Conservation (phyloP, 2,797 vertebrate genomes). For the Lutjanus campechanus region DNA sequence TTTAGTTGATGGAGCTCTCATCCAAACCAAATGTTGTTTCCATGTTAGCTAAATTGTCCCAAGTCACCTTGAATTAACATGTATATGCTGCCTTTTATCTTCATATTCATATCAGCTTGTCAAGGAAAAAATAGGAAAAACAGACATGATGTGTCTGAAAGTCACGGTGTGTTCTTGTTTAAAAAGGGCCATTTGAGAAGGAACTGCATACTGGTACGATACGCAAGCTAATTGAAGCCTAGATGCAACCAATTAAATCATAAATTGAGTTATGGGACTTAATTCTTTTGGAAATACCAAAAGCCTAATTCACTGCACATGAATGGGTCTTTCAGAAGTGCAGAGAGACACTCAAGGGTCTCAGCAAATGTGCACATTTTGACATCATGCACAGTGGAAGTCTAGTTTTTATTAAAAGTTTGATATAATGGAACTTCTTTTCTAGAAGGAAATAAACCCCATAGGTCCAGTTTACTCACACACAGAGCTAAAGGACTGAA, state of each 20-base stretch:
- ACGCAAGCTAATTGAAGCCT: constrained; percentile 72
- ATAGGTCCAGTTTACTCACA: background rate
- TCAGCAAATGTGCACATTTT: constrained; percentile 29
- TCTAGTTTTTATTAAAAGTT: background rate
- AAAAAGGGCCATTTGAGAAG: constrained; percentile 30
- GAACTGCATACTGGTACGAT: constrained; percentile 13
- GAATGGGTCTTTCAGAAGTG: constrained; percentile 66
- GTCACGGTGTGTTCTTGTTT: constrained; percentile 38
- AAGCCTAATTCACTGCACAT: constrained; percentile 75
- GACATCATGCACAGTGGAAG: background rate
- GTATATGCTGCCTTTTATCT: constrained; percentile 18
- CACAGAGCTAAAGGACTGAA: background rate
- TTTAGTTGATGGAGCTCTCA: constrained; percentile 16
- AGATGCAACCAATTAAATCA: constrained; percentile 81
- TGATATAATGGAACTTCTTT: background rate
- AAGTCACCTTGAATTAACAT: constrained; percentile 39
- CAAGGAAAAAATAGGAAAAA: constrained; percentile 8
- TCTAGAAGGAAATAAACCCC: background rate
- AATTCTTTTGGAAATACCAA: constrained; percentile 73
- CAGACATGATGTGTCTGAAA: constrained; percentile 15
- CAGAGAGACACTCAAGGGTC: constrained; percentile 18
- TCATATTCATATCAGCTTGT: constrained; percentile 12
- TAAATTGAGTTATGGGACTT: constrained; percentile 80
- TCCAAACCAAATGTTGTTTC: constrained; percentile 28
- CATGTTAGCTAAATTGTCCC: constrained; percentile 3